phyloP scores from a whole-genome alignment of 2,113 vertebrate genomes.

The Phrynosoma blainvillii region DNA sequence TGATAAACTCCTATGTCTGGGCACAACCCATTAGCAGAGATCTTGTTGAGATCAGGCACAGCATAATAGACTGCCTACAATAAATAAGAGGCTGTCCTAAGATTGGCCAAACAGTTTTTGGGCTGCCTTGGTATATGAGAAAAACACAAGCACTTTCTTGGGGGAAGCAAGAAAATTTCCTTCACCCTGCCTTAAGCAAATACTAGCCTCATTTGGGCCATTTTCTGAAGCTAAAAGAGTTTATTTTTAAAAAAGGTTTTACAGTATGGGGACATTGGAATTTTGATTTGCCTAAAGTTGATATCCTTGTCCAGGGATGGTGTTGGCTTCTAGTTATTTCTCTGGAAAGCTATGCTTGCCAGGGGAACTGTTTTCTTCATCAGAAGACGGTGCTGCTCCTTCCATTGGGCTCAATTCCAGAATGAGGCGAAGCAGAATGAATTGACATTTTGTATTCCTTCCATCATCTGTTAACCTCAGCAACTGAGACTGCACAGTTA shows the following conservation, averaged over 20 bases:
- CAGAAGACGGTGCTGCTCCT: not conserved
- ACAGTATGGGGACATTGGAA: not conserved
- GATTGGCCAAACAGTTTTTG: too few relatives aligned
- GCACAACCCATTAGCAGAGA: too few relatives aligned
- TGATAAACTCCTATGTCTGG: too few relatives aligned
- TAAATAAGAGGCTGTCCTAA: too few relatives aligned
- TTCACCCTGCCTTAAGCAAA: not conserved
- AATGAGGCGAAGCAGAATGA: not conserved
- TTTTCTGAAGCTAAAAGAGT: not conserved
- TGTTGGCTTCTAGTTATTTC: not conserved
- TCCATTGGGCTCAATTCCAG: conserved; percentile 5
- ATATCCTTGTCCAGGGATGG: not conserved
- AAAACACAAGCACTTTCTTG: not conserved
- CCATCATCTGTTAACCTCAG: not conserved
- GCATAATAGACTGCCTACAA: too few relatives aligned
- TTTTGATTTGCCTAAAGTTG: not conserved
- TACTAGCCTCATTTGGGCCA: not conserved
- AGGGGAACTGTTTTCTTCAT: conserved; percentile 32
- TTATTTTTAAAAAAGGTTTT: not conserved
- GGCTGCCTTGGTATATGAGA: too few relatives aligned
- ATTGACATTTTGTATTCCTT: conserved; percentile 6
- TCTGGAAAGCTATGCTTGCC: not conserved
- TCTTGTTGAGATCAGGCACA: too few relatives aligned
- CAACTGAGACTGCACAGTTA: not conserved
- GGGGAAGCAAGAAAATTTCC: not conserved